Evolutionary conservation across 2,888 invertebrate genomes (phyloP).

Genomic region (Amphipoea oculea): DNA sequence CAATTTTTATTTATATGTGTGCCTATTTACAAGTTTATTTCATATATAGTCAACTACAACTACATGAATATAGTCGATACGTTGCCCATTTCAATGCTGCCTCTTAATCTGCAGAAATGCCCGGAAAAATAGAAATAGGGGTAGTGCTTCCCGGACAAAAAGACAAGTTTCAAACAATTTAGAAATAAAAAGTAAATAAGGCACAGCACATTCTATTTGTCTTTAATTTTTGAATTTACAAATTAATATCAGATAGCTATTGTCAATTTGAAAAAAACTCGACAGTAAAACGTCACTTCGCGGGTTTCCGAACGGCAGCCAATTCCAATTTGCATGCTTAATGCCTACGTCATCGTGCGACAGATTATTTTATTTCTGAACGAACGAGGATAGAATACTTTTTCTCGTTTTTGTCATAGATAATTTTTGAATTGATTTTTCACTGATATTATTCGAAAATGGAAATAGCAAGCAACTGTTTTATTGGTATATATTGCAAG

Average conservation of each 20-base stretch:
- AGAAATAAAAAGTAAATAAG: background rate
- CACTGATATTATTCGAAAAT: constrained; percentile 20
- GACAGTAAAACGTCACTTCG: constrained; percentile 50
- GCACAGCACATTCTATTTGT: background rate
- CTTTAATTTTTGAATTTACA: background rate
- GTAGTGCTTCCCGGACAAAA: background rate
- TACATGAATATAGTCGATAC: background rate
- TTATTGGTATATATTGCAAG: background rate
- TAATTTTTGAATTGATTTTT: constrained; percentile 10
- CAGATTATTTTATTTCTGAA: constrained; percentile 64
- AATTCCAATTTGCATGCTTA: constrained; percentile 69
- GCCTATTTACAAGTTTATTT: background rate
- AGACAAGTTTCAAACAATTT: background rate
- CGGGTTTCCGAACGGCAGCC: constrained; percentile 61
- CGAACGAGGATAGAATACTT: constrained; percentile 46
- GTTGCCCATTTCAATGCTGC: background rate
- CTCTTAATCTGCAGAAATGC: background rate
- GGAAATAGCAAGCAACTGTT: background rate
- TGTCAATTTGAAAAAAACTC: constrained; percentile 52
- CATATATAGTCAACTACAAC: background rate
- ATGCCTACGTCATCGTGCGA: constrained; percentile 61
- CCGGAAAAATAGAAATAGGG: background rate
- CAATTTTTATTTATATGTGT: background rate
- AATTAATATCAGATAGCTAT: constrained; percentile 42
- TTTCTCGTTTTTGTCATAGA: constrained; percentile 11